Evolutionary conservation across 2,888 invertebrate species (phyloP).

Genomic region (Xylophagus ater): DNA sequence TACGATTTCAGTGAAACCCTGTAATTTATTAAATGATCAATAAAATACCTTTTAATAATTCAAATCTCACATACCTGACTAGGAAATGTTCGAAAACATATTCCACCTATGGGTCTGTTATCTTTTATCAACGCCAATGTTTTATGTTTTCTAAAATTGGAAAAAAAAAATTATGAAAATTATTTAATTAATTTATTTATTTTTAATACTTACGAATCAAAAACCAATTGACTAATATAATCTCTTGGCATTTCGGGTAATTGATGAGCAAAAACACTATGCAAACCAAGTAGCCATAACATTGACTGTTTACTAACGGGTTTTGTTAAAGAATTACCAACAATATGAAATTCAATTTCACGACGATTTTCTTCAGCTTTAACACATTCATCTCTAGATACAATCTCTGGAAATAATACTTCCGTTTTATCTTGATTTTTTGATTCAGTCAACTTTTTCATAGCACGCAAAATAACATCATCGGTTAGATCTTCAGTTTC

Average conservation of each 20-base stretch:
- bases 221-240: conserved; percentile 89
- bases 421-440: conserved; percentile 55
- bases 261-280: conserved; percentile 92
- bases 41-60: not conserved
- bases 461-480: conserved; percentile 68
- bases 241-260: conserved; percentile 95
- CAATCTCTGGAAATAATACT: conserved; percentile 64
- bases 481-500: conserved; percentile 60
- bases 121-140: conserved; percentile 85
- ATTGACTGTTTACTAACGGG: conserved; percentile 82
- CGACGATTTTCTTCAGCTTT: conserved; percentile 81
- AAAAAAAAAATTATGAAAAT: conserved; percentile 6
- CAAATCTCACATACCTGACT: conserved; percentile 45
- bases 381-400: conserved; percentile 82
- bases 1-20: conserved; percentile 97
- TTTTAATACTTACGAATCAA: conserved; percentile 70
- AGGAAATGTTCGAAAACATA: conserved; percentile 91
- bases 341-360: conserved; percentile 85
- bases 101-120: conserved; percentile 89
- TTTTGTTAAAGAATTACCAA: conserved; percentile 82
- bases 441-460: conserved; percentile 72
- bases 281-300: conserved; percentile 73
- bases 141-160: conserved; percentile 72
- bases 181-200: too few relatives aligned
- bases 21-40: conserved; percentile 8